Base-by-base conservation (phyloP, 23 tunicate species). In the Ascidia mentula region DNA sequence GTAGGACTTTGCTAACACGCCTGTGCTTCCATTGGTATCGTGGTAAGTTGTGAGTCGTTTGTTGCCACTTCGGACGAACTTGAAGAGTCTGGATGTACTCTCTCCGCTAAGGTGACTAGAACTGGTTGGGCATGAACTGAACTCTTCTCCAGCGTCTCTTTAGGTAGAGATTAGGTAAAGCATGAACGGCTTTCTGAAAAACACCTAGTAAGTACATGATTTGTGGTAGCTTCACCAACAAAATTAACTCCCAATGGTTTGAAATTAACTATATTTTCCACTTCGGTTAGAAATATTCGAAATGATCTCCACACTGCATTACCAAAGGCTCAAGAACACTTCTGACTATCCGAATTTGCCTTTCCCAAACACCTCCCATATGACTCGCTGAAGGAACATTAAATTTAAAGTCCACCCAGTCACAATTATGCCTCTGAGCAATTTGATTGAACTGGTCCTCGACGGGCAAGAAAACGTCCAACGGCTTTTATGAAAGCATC, bases 201-300 rank as follows among this genome's bases (percentile, higher is more conserved):
- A 18, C 32, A 30, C 82, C 82, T 18, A 72, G 82, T 78, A 4
- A 78, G 73, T 12, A 78, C 38, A 78, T 78, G 82, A 78, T 78
- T 78, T 4, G 82, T 72, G n/a, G 82, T 78, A n/a, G n/a, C n/a
- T n/a, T n/a, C n/a, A n/a, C n/a, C n/a, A n/a, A n/a, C n/a, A n/a
- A n/a, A n/a, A n/a, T n/a, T n/a, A n/a, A n/a, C n/a, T n/a, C n/a
- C n/a, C n/a, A n/a, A n/a, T n/a, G n/a, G n/a, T n/a, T n/a, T n/a
- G n/a, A n/a, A n/a, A n/a, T n/a, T n/a, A n/a, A n/a, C n/a, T n/a
- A n/a, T n/a, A n/a, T n/a, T n/a, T n/a, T n/a, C n/a, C n/a, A n/a
- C n/a, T n/a, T n/a, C n/a, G n/a, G n/a, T n/a, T n/a, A n/a, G n/a
- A n/a, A n/a, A n/a, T n/a, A n/a, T n/a, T n/a, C n/a, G n/a, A n/a